Evolutionary conservation across 2,113 vertebrate species (phyloP).

Genomic region (Chaetops frenatus): DNA sequence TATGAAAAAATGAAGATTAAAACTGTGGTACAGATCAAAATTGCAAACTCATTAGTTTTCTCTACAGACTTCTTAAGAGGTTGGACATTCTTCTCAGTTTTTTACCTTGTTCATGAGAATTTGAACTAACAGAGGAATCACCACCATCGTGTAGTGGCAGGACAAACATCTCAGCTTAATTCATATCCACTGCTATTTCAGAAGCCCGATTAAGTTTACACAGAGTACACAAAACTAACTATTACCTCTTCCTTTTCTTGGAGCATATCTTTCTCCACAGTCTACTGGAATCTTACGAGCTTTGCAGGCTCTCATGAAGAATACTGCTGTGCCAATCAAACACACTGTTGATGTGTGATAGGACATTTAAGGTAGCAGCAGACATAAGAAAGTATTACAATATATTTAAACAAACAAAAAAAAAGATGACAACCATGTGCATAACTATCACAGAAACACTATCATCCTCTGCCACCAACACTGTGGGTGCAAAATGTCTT

Average conservation of each 20-base stretch:
- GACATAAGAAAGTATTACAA: background rate
- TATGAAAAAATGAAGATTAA: background rate
- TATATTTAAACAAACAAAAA: background rate
- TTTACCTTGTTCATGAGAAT: background rate
- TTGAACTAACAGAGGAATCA: background rate
- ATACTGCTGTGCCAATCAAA: conserved; percentile 14
- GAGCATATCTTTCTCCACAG: conserved; percentile 21
- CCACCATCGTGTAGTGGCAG: background rate
- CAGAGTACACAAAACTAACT: conserved; percentile 14
- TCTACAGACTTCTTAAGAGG: background rate
- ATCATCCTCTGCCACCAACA: background rate
- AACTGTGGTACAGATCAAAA: background rate
- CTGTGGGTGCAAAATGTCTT: background rate
- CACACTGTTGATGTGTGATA: conserved; percentile 10
- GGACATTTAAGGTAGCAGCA: conserved; percentile 18
- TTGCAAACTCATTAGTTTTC: background rate
- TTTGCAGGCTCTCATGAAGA: conserved; percentile 37
- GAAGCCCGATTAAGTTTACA: background rate
- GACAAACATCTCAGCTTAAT: background rate
- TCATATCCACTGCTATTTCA: background rate
- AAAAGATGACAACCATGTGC: background rate
- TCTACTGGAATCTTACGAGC: conserved; percentile 29
- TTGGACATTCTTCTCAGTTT: background rate
- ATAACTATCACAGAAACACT: background rate
- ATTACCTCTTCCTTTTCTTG: conserved; percentile 42